These are phyloP conservation scores for Neolamprologus sp. DNA, from an alignment of 2,113 vertebrate species.

Conservation along the genomic window DNA sequence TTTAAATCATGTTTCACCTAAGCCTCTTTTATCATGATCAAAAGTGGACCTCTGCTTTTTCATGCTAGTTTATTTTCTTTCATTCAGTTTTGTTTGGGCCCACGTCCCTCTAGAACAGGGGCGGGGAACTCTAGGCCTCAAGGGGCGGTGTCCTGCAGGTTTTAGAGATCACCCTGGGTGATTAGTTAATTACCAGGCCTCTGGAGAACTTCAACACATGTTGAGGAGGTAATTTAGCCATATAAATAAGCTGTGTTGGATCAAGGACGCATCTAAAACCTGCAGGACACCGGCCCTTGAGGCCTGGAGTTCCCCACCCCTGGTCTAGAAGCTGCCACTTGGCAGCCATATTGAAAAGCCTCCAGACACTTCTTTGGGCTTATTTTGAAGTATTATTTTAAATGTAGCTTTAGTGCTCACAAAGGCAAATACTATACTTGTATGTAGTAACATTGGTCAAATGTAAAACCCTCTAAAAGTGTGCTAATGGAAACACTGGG, in stretches of 20 bases:
- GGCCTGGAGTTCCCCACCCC: not conserved
- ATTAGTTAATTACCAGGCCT: not conserved
- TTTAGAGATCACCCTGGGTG: not conserved
- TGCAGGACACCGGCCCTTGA: not conserved
- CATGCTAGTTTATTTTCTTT: not conserved
- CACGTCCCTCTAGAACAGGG: not conserved
- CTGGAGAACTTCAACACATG: not conserved
- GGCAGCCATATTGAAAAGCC: not conserved
- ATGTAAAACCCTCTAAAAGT: not conserved
- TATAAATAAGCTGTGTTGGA: fast-evolving
- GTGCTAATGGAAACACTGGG: not conserved
- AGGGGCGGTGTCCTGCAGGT: not conserved
- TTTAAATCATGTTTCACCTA: not conserved
- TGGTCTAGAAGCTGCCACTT: not conserved
- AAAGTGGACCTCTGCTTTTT: not conserved
- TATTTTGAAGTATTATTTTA: not conserved
- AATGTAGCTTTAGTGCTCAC: not conserved
- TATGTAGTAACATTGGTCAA: not conserved
- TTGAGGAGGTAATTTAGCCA: not conserved
- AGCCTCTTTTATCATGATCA: not conserved
- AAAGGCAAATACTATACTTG: not conserved
- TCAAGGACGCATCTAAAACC: not conserved
- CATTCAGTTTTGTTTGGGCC: fast-evolving
- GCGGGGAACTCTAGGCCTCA: not conserved
- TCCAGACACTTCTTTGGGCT: not conserved